Evolutionary conservation across 2,888 invertebrate species (phyloP).

Genomic region (Clunio marinus): DNA sequence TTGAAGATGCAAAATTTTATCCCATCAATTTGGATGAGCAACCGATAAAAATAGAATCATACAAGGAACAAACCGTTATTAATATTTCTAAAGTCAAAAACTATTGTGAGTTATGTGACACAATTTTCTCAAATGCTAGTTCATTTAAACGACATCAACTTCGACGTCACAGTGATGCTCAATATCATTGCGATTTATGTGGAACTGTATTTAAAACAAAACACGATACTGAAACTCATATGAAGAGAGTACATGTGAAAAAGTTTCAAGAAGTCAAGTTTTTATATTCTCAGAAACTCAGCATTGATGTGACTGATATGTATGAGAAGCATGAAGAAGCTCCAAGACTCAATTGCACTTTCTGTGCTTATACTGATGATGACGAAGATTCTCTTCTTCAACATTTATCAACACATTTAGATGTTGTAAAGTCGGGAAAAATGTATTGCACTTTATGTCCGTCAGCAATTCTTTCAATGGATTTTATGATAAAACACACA

Average conservation of each 20-base stretch:
- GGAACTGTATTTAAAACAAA: neutral
- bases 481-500: slow-evolving; percentile 18
- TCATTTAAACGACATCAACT: neutral
- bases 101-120: neutral
- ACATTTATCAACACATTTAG: slow-evolving; percentile 7
- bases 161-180: neutral
- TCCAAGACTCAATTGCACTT: neutral
- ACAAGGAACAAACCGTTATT: neutral
- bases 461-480: neutral
- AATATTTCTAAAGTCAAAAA: neutral
- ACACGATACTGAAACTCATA: neutral
- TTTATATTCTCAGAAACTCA: neutral
- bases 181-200: neutral
- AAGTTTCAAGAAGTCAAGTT: neutral
- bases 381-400: neutral
- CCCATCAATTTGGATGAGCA: neutral
- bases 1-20: neutral
- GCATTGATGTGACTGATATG: neutral
- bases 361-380: neutral
- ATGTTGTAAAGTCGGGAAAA: slow-evolving; percentile 4
- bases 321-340: neutral
- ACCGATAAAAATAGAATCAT: neutral
- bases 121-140: neutral
- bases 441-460: slow-evolving; percentile 14
- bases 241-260: neutral